Conservation (phyloP, 1,140 invertebrate genomes). For the Lethrus apterus region DNA sequence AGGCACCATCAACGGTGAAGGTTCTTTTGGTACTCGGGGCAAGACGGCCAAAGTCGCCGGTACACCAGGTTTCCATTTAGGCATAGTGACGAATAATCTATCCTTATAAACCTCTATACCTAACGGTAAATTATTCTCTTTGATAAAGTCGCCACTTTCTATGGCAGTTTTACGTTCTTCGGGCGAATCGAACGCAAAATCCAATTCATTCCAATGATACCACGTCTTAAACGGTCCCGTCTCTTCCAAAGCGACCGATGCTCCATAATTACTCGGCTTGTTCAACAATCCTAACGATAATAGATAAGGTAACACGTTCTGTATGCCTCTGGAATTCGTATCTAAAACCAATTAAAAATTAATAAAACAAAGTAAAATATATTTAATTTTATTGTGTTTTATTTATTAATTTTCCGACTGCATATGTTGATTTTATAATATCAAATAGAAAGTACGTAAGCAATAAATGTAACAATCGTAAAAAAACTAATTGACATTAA, state of each 20-base stretch:
- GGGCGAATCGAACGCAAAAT: slow-evolving; percentile 48
- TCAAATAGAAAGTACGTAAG: too few species aligned
- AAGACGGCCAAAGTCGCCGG: slow-evolving; percentile 62
- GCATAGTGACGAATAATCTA: slow-evolving; percentile 60
- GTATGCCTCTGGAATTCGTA: not conserved
- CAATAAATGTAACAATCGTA: too few species aligned
- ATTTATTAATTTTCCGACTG: too few species aligned
- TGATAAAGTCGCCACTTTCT: slow-evolving; percentile 50
- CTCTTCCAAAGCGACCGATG: slow-evolving; percentile 18
- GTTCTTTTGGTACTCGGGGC: slow-evolving; percentile 44
- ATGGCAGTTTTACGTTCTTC: slow-evolving; percentile 45
- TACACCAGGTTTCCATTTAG: slow-evolving; percentile 74
- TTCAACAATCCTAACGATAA: slow-evolving; percentile 16
- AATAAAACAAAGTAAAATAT: slow-evolving; percentile 4
- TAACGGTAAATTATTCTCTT: slow-evolving; percentile 64
- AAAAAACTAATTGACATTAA: too few species aligned
- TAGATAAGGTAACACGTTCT: slow-evolving; percentile 21
- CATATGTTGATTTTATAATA: too few species aligned
- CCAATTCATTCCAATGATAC: slow-evolving; percentile 52
- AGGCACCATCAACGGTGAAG: slow-evolving; percentile 57
- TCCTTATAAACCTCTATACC: slow-evolving; percentile 61
- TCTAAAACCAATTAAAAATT: slow-evolving; percentile 13
- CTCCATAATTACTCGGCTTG: not conserved
- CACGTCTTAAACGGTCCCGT: slow-evolving; percentile 39
- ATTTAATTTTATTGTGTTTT: too few species aligned